A percentile compares a stretch with the other conserved stretches of the same genome.
phyloP scores from a whole-genome alignment of 2,797 vertebrate genomes.

The Tympanoctomys barrerae region DNA sequence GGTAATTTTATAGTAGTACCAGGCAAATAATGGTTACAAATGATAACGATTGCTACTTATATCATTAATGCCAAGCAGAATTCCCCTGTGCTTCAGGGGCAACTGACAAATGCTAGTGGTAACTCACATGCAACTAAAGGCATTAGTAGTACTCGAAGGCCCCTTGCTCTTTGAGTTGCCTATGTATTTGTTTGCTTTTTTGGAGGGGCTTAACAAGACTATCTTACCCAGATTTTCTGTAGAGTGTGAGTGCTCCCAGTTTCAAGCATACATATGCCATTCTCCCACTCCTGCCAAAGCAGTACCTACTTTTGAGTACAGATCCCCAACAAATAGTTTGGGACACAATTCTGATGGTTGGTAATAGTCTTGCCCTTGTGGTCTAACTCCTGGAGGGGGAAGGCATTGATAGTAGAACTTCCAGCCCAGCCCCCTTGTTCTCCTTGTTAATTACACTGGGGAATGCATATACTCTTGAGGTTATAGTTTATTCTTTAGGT shows the following conservation, averaged over 20 bases:
- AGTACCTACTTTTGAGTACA: background rate
- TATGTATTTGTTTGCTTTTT: background rate
- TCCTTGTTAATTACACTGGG: slow-evolving; percentile 40
- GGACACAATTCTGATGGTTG: background rate
- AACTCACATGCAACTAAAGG: background rate
- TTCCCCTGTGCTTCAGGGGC: background rate
- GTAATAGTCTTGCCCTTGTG: background rate
- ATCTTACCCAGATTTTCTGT: background rate
- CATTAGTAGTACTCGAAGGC: background rate
- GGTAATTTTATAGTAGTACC: background rate
- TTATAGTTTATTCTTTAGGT: slow-evolving; percentile 52
- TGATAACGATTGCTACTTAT: background rate
- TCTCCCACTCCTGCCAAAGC: background rate
- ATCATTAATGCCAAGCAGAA: background rate
- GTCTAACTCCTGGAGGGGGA: background rate
- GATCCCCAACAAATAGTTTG: background rate
- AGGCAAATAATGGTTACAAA: background rate
- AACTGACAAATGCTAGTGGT: background rate
- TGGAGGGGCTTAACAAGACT: background rate
- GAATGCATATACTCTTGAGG: background rate
- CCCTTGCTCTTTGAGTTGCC: background rate
- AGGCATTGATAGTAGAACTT: background rate
- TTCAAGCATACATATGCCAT: background rate
- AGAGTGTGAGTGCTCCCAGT: background rate
- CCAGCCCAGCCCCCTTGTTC: background rate